A percentile compares a stretch with the other conserved stretches of the same genome.
These are phyloP conservation scores for Phoxinus phoxinus DNA, from an alignment of 2,113 vertebrate species.

Conservation along the genomic window DNA sequence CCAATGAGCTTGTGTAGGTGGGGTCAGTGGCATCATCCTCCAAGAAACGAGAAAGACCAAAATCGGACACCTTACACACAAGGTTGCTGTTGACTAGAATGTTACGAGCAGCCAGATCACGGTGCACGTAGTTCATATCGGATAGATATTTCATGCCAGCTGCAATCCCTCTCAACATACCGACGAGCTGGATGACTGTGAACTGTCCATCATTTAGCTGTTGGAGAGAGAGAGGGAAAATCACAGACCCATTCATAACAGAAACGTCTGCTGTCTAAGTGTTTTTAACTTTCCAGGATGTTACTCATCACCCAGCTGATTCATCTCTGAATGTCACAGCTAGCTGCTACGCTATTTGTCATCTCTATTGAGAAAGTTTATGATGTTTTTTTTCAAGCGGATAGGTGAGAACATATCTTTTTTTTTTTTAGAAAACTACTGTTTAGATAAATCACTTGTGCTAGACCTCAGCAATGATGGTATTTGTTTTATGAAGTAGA, in stretches of 20 bases:
- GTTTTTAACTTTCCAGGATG: conserved; percentile 61
- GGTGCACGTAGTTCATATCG: conserved; percentile 96
- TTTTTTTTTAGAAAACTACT: not conserved
- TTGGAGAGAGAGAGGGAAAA: conserved; percentile 13
- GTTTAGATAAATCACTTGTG: not conserved
- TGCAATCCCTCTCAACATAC: conserved; percentile 94
- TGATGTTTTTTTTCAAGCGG: conserved; percentile 49
- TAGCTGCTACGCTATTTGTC: conserved; percentile 57
- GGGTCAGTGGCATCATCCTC: conserved; percentile 93
- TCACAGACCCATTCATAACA: conserved; percentile 18
- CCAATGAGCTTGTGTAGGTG: conserved; percentile 96
- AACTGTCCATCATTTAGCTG: conserved; percentile 97
- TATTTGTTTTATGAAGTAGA: not conserved
- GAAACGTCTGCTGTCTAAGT: not conserved
- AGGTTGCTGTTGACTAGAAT: conserved; percentile 97
- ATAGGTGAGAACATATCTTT: conserved; percentile 39
- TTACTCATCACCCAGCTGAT: conserved; percentile 63
- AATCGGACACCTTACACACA: conserved; percentile 97
- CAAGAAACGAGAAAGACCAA: conserved; percentile 92
- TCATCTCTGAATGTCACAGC: conserved; percentile 68
- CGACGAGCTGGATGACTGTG: conserved; percentile 96
- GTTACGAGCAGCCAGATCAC: conserved; percentile 94
- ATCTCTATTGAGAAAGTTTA: conserved; percentile 49
- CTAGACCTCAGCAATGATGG: not conserved
- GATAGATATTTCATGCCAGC: conserved; percentile 97